phyloP scores from a whole-genome alignment of 2,113 vertebrate genomes.

The Isichthys henryi region DNA sequence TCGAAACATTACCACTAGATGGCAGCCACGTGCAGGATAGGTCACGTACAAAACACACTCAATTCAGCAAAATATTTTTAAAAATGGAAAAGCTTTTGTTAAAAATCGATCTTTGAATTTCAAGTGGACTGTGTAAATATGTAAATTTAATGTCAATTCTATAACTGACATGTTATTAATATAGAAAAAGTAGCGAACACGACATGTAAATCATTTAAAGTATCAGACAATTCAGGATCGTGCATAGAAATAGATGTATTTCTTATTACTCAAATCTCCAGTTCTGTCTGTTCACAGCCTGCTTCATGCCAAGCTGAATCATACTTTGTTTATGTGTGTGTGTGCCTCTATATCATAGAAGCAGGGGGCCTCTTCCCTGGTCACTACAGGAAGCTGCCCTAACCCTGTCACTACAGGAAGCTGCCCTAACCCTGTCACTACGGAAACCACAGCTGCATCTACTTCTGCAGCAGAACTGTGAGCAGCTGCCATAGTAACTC shows the following conservation, averaged over 20 bases:
- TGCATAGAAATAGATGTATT: background rate
- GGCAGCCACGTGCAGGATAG: background rate
- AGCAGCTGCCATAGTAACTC: background rate
- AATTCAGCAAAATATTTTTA: background rate
- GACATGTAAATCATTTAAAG: background rate
- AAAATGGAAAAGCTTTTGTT: background rate
- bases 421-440: conserved; percentile 44
- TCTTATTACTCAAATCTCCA: background rate
- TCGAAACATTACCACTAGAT: conserved; percentile 10
- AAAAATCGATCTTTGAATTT: background rate
- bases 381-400: conserved; percentile 66
- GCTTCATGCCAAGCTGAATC: background rate
- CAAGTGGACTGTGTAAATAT: background rate
- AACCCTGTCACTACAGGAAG: conserved; percentile 59
- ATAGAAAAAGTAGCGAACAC: background rate
- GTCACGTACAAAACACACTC: background rate
- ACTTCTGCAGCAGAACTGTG: background rate
- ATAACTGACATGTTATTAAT: background rate
- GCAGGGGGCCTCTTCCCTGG: conserved; percentile 37
- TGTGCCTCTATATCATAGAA: background rate
- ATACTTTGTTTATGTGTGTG: background rate
- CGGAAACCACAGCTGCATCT: conserved; percentile 58
- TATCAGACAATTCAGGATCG: background rate
- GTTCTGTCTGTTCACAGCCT: background rate
- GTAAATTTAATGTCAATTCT: background rate